Percentiles rank a stretch among this genome's conserved stretches.
phyloP scores from a whole-genome alignment of 2,888 invertebrate species.

The Drosophila kanekoi region DNA sequence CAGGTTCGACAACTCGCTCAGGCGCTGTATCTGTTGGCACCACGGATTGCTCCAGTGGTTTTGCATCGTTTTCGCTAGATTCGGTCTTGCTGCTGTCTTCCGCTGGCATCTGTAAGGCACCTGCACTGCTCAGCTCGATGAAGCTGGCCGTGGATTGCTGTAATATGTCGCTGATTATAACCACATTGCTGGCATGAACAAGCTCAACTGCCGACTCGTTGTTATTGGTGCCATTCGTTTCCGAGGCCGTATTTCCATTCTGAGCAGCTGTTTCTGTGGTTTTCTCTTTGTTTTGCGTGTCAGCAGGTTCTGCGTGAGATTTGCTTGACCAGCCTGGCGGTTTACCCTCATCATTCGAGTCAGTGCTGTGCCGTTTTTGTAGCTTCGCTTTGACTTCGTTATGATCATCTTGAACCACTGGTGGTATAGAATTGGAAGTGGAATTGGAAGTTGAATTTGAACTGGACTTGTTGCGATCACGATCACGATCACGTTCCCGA shows the following conservation, averaged over 20 bases:
- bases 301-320: conserved; percentile 15
- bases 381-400: conserved; percentile 58
- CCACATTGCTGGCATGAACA: conserved; percentile 59
- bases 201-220: conserved; percentile 19
- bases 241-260: conserved; percentile 40
- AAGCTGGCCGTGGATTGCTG: conserved; percentile 79
- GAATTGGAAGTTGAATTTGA: conserved; percentile 41
- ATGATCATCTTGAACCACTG: conserved; percentile 88
- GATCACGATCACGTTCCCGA: conserved; percentile 47
- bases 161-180: conserved; percentile 79
- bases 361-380: conserved; percentile 90
- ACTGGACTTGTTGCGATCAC: conserved; percentile 54
- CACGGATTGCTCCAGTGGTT: neutral
- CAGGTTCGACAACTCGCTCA: neutral
- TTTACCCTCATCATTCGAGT: conserved; percentile 90
- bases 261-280: conserved; percentile 27
- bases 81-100: neutral
- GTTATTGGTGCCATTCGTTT: conserved; percentile 41
- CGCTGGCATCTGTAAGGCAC: neutral
- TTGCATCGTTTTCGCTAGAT: neutral
- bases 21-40: neutral
- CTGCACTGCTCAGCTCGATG: conserved; percentile 66
- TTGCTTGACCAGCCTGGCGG: conserved; percentile 70
- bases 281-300: conserved; percentile 30
- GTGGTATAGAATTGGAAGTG: conserved; percentile 29